Evolutionary conservation across 2,888 invertebrate species (phyloP), one percentile per base, ranked within the genome.

Genomic region (Tetragonula carbonaria): DNA sequence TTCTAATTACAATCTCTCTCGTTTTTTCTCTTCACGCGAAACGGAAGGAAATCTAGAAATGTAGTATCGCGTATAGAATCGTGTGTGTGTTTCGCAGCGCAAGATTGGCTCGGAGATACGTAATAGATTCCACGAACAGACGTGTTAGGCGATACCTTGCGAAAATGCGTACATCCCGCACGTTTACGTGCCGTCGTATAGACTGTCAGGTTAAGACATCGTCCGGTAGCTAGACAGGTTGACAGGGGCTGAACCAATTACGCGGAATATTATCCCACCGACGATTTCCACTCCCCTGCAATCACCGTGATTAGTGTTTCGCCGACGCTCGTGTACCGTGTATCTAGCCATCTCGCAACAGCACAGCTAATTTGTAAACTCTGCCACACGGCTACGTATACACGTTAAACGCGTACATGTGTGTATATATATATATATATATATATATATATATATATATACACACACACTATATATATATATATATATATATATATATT

Each of bases 191-290:
- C 65, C 75, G 76, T 80, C 75, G 76, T 80, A 81, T 66, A 71
- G 70, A 75, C 76, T 78, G 86, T 86, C 87, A 86, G 92, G 93
- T 93, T 93, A 93, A 93, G 93, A 93, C 92, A 91, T 93, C 92
- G 93, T 92, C 90, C 90, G 88, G 91, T 86, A 90, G 92, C 87
- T 88, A 92, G 92, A 93, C 92, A 93, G 92, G 90, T 94, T 93
- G 93, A 93, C 93, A 93, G 93, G 91, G 92, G 91, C 93, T 92
- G 93, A 91, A 93, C 93, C 93, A 93, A 93, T 93, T 93, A 93
- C 92, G 91, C 89, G 87, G 91, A 91, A 93, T 93, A 93, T 92
- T 93, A 93, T 93, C 93, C 90, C 89, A 85, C 91, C 91, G 91
- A 91, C 92, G 91, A 91, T 92, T 90, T 91, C 86, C 92, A 88